Conservation (phyloP, 2,888 invertebrate species). For the Mythimna albipuncta region DNA sequence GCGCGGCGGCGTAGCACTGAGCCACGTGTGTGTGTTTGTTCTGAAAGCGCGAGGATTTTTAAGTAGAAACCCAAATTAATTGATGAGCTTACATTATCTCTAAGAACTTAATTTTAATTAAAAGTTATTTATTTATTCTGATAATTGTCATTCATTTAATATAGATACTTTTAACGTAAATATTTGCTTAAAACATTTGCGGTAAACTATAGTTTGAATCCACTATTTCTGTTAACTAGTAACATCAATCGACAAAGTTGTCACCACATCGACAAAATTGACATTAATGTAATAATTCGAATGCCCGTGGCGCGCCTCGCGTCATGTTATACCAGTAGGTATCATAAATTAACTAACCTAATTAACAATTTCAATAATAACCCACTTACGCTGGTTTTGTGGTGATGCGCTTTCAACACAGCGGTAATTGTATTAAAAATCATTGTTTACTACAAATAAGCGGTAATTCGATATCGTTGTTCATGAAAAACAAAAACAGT, state of each 20-base stretch:
- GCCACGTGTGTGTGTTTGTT: neutral
- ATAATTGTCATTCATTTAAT: neutral
- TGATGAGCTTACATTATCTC: neutral
- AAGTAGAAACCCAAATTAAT: neutral
- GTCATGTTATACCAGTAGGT: constrained; percentile 10
- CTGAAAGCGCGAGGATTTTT: no score
- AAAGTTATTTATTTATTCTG: no score
- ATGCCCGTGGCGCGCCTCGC: neutral
- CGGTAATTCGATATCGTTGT: neutral
- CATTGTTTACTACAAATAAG: constrained; percentile 5
- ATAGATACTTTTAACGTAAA: neutral
- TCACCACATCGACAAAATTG: constrained; percentile 12
- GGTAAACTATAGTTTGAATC: neutral
- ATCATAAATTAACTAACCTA: constrained; percentile 38
- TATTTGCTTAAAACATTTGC: neutral
- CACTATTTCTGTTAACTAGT: neutral
- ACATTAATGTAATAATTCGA: neutral
- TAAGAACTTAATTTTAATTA: neutral
- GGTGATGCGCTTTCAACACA: constrained; percentile 40
- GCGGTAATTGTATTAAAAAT: constrained; percentile 19
- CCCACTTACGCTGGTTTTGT: constrained; percentile 20
- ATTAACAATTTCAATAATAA: constrained; percentile 50
- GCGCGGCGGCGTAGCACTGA: constrained; percentile 14
- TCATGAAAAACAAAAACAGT: neutral
- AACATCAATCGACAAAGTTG: neutral